Percentiles rank a stretch among this genome's conserved stretches.
These are phyloP conservation scores for Dryobota labecula DNA, from an alignment of 2,888 invertebrate genomes.

Conservation along the genomic window DNA sequence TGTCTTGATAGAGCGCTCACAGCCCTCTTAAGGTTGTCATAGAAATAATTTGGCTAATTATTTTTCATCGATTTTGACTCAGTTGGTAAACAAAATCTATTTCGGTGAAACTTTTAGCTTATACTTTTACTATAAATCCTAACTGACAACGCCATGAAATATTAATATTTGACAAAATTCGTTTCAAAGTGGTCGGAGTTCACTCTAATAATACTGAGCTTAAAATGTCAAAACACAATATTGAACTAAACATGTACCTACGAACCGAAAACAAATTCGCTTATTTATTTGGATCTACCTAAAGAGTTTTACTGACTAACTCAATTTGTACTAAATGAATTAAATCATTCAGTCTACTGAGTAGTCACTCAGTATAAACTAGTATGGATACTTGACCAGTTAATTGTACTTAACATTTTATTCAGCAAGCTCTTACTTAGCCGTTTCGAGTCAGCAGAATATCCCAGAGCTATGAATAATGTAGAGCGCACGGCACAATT, in stretches of 20 bases:
- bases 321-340: constrained; percentile 29
- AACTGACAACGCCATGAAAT: background rate
- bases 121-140: constrained; percentile 5
- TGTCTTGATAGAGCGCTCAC: no score
- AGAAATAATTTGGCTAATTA: constrained; percentile 8
- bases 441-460: constrained; percentile 65
- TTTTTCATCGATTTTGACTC: constrained; percentile 17
- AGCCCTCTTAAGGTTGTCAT: background rate
- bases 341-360: constrained; percentile 40
- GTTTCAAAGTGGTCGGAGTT: background rate
- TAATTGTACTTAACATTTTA: constrained; percentile 73
- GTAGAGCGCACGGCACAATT: constrained; percentile 68
- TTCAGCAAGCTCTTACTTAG: constrained; percentile 68
- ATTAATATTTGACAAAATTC: background rate
- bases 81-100: constrained; percentile 5
- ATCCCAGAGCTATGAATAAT: constrained; percentile 72
- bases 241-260: background rate
- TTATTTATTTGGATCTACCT: no score
- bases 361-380: constrained; percentile 44
- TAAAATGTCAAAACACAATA: constrained; percentile 9
- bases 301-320: background rate
- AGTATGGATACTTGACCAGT: constrained; percentile 39
- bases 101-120: constrained; percentile 10
- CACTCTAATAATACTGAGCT: constrained; percentile 2
- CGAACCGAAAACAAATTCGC: constrained; percentile 6